Conservation (phyloP, 2,113 vertebrate species). For the Sigmodon hispidus region DNA sequence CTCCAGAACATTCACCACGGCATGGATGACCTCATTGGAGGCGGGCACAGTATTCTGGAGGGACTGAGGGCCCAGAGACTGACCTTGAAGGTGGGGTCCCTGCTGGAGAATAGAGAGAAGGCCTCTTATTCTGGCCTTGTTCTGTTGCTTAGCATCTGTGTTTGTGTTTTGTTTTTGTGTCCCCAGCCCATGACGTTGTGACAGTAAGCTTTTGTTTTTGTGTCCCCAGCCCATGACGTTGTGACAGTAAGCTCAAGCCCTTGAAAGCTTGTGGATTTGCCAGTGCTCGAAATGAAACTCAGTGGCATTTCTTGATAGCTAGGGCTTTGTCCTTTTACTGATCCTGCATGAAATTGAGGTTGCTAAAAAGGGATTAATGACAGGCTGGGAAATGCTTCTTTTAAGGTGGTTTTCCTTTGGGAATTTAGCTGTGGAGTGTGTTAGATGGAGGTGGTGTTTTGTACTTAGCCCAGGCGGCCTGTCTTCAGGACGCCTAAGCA, state of each 20-base stretch:
- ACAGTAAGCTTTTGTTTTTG: neutral
- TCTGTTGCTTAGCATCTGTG: neutral
- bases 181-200: neutral
- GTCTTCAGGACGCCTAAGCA: neutral
- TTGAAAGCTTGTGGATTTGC: constrained; percentile 23
- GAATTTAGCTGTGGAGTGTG: neutral
- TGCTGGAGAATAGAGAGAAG: constrained; percentile 59
- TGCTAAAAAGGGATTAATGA: neutral
- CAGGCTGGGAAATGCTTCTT: neutral
- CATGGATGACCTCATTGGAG: constrained; percentile 97
- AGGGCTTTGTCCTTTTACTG: constrained; percentile 16
- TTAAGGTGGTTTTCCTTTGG: neutral
- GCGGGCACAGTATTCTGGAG: constrained; percentile 93
- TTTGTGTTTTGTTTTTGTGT: constrained; percentile 17
- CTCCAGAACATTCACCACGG: constrained; percentile 94
- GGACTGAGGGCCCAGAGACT: constrained; percentile 95
- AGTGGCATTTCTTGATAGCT: neutral
- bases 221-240: neutral
- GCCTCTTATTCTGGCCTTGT: constrained; percentile 50
- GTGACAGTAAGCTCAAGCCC: neutral
- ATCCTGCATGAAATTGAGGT: neutral
- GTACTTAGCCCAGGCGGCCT: neutral
- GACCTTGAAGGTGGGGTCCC: constrained; percentile 93
- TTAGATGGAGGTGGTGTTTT: neutral
- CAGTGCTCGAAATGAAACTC: neutral